These are phyloP conservation scores for Willisornis vidua DNA, from an alignment of 2,113 vertebrate species.

Conservation along the genomic window DNA sequence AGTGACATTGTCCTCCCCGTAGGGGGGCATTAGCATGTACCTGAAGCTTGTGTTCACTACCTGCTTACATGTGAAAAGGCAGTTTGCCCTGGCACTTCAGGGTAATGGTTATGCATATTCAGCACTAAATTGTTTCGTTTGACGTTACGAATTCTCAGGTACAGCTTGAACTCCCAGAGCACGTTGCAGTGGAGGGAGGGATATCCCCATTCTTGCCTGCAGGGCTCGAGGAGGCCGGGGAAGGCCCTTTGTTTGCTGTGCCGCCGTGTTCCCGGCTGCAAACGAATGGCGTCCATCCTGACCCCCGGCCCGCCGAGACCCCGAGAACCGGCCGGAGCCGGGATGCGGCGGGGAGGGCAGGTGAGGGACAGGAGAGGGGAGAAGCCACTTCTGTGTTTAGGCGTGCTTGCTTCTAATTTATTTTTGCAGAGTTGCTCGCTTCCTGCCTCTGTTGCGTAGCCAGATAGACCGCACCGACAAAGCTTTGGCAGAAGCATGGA, in stretches of 20 bases:
- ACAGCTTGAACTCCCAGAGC: background rate
- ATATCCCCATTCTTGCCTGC: accelerated
- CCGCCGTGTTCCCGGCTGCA: too few species aligned
- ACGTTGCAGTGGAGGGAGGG: background rate
- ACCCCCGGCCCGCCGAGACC: background rate
- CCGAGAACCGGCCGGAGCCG: background rate
- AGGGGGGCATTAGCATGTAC: background rate
- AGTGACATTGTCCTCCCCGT: background rate
- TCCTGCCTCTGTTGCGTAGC: background rate
- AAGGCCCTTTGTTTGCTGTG: too few species aligned
- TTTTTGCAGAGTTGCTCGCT: background rate
- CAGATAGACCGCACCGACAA: accelerated
- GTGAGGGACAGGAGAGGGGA: accelerated
- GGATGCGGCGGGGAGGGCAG: background rate
- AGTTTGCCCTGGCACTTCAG: background rate
- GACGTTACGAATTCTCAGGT: background rate
- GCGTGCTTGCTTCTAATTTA: background rate
- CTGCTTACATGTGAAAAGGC: background rate
- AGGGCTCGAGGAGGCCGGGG: too few species aligned
- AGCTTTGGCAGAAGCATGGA: accelerated
- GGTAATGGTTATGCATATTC: background rate
- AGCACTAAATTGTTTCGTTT: background rate
- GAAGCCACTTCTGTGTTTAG: accelerated
- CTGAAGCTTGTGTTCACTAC: background rate
- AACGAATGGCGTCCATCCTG: too few species aligned